phyloP scores from a whole-genome alignment of 2,888 invertebrate genomes.

The Cecidostiba fungosa region DNA sequence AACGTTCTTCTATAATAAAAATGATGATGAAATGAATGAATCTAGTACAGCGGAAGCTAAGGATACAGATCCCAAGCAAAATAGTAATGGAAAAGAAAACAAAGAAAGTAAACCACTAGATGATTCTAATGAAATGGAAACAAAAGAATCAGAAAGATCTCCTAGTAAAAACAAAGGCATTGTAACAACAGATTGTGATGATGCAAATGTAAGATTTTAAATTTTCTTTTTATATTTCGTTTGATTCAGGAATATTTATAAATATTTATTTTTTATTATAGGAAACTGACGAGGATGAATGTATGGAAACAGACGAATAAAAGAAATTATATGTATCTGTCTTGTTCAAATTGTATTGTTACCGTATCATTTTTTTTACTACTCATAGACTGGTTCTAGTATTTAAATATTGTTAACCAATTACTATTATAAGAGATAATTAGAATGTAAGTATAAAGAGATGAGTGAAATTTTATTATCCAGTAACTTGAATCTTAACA shows the following conservation, averaged over 20 bases:
- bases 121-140: slow-evolving; percentile 2
- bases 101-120: slow-evolving; percentile 30
- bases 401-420: slow-evolving; percentile 1
- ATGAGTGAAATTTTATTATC: background rate
- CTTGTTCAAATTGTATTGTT: slow-evolving; percentile 23
- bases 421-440: background rate
- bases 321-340: background rate
- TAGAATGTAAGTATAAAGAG: background rate
- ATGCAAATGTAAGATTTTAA: background rate
- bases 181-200: no score
- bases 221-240: background rate
- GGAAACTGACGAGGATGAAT: slow-evolving; percentile 17
- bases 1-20: slow-evolving; percentile 55
- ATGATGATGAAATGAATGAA: background rate
- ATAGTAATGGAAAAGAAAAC: slow-evolving; percentile 3
- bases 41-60: background rate
- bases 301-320: slow-evolving; percentile 54
- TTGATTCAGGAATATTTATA: background rate
- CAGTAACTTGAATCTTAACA: background rate
- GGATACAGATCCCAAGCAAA: background rate
- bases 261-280: background rate
- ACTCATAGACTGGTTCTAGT: background rate
- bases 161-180: background rate
- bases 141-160: background rate
- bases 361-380: background rate